Conservation (phyloP, 2,113 vertebrate species). For the Irena cyanogastra region DNA sequence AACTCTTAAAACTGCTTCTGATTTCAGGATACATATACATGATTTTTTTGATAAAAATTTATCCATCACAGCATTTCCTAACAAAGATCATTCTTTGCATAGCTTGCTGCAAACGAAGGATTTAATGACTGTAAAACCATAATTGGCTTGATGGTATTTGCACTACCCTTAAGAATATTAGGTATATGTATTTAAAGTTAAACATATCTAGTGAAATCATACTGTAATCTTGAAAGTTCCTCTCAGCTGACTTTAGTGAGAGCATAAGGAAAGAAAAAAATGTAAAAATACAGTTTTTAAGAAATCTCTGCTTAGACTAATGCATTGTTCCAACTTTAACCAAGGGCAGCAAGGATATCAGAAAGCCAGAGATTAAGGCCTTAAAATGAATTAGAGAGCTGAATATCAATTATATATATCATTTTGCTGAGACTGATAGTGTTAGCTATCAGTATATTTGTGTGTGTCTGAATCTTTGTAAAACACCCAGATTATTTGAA, state of each 20-base stretch:
- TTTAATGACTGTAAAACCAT: neutral
- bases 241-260: neutral
- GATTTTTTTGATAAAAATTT: neutral
- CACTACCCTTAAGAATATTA: neutral
- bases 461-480: neutral
- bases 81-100: neutral
- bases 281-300: fast-evolving
- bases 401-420: neutral
- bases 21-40: neutral
- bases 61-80: neutral
- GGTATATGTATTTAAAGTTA: neutral
- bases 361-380: neutral
- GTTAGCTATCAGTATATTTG: neutral
- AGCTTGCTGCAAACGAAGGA: neutral
- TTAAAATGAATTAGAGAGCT: neutral
- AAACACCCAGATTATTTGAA: neutral
- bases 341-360: neutral
- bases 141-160: neutral
- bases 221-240: neutral
- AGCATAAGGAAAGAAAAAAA: neutral
- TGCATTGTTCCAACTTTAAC: neutral
- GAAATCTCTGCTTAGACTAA: neutral
- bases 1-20: neutral
- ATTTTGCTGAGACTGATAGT: neutral
- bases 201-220: neutral